These are phyloP conservation scores for Catostomus latipinnis DNA, from an alignment of 2,797 vertebrate species.

Conservation along the genomic window DNA sequence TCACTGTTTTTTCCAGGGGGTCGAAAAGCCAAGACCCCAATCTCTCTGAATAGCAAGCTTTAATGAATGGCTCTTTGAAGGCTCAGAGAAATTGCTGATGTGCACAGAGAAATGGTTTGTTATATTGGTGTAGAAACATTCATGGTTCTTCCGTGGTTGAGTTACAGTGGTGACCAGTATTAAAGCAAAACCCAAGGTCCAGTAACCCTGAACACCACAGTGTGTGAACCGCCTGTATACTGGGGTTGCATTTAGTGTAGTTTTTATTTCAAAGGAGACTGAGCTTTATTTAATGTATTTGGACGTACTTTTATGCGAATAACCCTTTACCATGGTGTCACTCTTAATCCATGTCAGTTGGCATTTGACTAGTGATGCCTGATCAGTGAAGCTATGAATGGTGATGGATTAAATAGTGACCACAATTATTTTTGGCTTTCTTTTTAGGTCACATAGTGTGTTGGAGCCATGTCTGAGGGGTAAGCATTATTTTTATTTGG, in stretches of 20 bases:
- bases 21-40: constrained; percentile 57
- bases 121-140: constrained; percentile 20
- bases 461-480: constrained; percentile 66
- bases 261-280: neutral
- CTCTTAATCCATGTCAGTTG: constrained; percentile 53
- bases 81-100: constrained; percentile 26
- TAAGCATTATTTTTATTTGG: constrained; percentile 64
- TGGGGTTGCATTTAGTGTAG: constrained; percentile 9
- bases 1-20: constrained; percentile 68
- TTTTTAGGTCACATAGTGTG: constrained; percentile 63
- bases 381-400: constrained; percentile 41
- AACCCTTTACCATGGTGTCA: constrained; percentile 43
- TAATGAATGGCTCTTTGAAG: constrained; percentile 50
- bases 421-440: constrained; percentile 65
- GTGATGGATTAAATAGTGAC: constrained; percentile 45
- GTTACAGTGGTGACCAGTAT: constrained; percentile 10
- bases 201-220: neutral
- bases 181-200: constrained; percentile 18
- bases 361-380: constrained; percentile 60
- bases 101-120: constrained; percentile 28
- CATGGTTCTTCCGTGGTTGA: constrained; percentile 13
- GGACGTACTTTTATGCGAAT: constrained; percentile 4
- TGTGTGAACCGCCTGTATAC: constrained; percentile 8
- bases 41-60: constrained; percentile 17
- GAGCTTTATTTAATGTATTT: constrained; percentile 29